Evolutionary conservation across 2,113 vertebrate genomes (phyloP).

Genomic region (Scolopax mira): DNA sequence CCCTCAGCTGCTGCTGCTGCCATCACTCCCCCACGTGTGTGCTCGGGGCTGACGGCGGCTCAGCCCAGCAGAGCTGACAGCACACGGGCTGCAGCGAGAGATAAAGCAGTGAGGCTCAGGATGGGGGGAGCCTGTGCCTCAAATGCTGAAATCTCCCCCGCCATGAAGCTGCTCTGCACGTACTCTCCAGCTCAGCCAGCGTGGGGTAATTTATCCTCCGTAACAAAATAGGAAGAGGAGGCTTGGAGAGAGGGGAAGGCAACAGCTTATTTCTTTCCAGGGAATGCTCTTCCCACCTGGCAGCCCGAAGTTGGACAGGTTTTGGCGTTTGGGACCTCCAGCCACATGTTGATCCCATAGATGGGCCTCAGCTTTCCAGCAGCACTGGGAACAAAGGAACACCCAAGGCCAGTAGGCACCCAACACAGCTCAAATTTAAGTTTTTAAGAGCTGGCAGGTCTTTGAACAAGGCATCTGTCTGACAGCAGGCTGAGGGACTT

Average conservation of each 20-base stretch:
- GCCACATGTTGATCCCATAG: rapidly evolving
- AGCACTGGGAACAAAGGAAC: not conserved
- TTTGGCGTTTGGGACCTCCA: not conserved
- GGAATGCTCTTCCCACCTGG: not conserved
- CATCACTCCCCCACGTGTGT: not conserved
- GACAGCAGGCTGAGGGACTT: not conserved
- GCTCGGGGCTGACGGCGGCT: not conserved
- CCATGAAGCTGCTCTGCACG: rapidly evolving
- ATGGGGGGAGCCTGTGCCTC: not conserved
- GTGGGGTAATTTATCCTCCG: rapidly evolving
- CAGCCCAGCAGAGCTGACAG: not conserved
- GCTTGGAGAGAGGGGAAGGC: not conserved
- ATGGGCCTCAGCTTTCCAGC: not conserved
- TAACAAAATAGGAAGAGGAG: not conserved
- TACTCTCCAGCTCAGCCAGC: not conserved
- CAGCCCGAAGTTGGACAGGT: not conserved
- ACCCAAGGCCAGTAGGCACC: not conserved
- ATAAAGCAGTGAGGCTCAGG: not conserved
- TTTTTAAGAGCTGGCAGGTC: not conserved
- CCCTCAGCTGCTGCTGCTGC: not conserved
- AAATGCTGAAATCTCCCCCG: not conserved
- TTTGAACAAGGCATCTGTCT: not conserved
- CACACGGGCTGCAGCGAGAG: not conserved
- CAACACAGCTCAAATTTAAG: not conserved
- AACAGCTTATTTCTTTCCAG: not conserved